Evolutionary conservation across 2,888 invertebrate species (phyloP).

Genomic region (Liopterus haemorrhoidalis): DNA sequence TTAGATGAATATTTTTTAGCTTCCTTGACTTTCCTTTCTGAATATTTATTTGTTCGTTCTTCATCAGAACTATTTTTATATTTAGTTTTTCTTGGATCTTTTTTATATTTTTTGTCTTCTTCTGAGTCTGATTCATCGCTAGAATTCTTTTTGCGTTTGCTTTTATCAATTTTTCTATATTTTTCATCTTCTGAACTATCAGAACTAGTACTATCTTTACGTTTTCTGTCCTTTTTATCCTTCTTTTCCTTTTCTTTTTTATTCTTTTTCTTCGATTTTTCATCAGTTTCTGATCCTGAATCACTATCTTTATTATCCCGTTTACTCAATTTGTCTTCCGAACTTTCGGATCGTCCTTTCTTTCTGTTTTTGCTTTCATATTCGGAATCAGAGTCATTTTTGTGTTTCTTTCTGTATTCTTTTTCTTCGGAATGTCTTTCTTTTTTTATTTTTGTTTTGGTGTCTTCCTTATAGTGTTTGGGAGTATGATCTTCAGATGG

Average conservation of each 20-base stretch:
- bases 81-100: slow-evolving; percentile 4
- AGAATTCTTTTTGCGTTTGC: slow-evolving; percentile 7
- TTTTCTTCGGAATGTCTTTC: slow-evolving; percentile 1
- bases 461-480: no score
- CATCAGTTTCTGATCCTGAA: no score
- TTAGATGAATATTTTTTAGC: slow-evolving; percentile 11
- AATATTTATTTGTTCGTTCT: slow-evolving; percentile 5
- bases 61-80: slow-evolving; percentile 9
- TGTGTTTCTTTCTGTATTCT: no score
- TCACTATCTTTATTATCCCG: no score
- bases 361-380: no score
- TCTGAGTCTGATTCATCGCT: not conserved
- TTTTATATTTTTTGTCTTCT: slow-evolving; percentile 1
- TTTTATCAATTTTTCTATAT: not conserved
- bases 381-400: no score
- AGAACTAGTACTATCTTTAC: not conserved
- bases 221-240: slow-evolving; percentile 1
- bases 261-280: no score
- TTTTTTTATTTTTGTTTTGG: slow-evolving; percentile 7
- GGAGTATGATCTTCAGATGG: no score
- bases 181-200: no score
- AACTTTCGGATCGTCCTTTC: no score
- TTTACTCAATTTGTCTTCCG: no score
- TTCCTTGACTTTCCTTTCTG: no score
- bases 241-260: slow-evolving; percentile 1